phyloP scores from a whole-genome alignment of 2,113 vertebrate genomes.

The Hippocampus zosterae region DNA sequence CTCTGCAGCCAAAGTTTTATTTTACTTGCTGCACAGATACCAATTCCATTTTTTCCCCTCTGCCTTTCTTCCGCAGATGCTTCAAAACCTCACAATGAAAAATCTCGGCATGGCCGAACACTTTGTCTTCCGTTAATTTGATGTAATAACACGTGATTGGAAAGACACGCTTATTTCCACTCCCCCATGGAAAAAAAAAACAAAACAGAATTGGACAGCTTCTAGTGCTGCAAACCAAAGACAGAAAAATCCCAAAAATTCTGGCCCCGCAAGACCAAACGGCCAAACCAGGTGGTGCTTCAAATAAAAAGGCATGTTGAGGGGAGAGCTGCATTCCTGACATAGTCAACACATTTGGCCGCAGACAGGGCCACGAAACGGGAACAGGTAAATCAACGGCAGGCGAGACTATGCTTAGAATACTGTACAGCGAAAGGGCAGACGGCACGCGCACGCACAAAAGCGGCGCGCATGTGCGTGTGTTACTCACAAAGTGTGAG shows the following conservation, averaged over 20 bases:
- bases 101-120: background rate
- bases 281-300: conserved; percentile 61
- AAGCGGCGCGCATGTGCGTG: background rate
- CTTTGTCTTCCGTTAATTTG: background rate
- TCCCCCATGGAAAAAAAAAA: background rate
- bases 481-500: conserved; percentile 29
- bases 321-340: conserved; percentile 44
- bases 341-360: conserved; percentile 44
- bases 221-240: background rate
- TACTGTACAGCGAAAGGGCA: conserved; percentile 15
- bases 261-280: conserved; percentile 31
- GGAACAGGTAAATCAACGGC: conserved; percentile 50
- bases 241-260: conserved; percentile 25
- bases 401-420: conserved; percentile 27
- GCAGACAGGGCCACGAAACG: conserved; percentile 28
- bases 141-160: background rate
- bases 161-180: background rate
- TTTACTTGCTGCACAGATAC: conserved; percentile 16
- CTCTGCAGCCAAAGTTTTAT: conserved; percentile 15
- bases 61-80: background rate
- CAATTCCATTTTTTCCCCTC: conserved; percentile 15
- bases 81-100: background rate
- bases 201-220: background rate
- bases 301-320: conserved; percentile 49
- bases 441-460: conserved; percentile 5